Evolutionary conservation across 2,888 invertebrate genomes (phyloP), one percentile per base, ranked within the genome.

Genomic region (Orthosia incerta): DNA sequence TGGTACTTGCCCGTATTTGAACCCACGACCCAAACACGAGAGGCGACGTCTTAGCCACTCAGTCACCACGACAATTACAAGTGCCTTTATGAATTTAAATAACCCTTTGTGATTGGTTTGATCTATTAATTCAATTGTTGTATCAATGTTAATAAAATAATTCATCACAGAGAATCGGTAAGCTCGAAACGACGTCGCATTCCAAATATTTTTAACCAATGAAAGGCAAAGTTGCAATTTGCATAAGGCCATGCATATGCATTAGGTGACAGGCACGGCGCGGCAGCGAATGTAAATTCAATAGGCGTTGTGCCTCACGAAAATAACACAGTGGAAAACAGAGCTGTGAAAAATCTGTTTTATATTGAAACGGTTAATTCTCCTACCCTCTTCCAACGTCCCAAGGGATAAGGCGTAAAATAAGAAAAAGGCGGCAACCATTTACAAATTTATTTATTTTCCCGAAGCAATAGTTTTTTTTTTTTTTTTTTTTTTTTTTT

Each of bases 221-320:
- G 92, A 91, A 92, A 92, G 88, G 89, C 82, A 85, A 92, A 93
- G 92, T 92, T 91, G 92, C 91, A 93, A 91, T 94, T 94, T 95
- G 93, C 94, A 94, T 95, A 94, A 93, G 84, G 89, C 87, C 91
- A 94, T 95, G 89, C 94, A 95, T 95, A 95, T 95, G 93, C 93
- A 95, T 94, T 93, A 92, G 86, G 89, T 88, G 89, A 89, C 90
- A 88, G 92, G 88, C 89, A 89, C 89, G 90, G 90, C 90, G 89
- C 90, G 89, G 86, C 89, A 86, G 89, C 88, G 91, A 90, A 94
- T 94, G 94, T 92, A 92, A 93, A 94, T 94, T 93, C 93, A 91
- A 93, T 93, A 90, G 93, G 88, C 90, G 88, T 91, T 89, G 90
- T 87, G 89, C 89, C 89, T 89, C 88, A 88, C 90, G 90, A 92